These are phyloP conservation scores for Drosophila demipolita DNA, from an alignment of 2,888 invertebrate genomes.

Conservation along the genomic window DNA sequence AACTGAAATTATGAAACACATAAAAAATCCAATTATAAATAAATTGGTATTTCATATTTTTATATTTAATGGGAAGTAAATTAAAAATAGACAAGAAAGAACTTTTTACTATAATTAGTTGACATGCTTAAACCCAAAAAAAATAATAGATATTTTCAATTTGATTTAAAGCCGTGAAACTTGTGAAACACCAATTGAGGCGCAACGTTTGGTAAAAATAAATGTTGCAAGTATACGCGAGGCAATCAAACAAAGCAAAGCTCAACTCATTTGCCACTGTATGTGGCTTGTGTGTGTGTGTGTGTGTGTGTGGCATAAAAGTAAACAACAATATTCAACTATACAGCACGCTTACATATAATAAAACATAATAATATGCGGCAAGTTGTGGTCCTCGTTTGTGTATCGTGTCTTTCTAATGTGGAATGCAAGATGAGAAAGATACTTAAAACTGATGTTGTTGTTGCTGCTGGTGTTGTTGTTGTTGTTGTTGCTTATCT, in stretches of 20 bases:
- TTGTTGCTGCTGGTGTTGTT: slow-evolving; percentile 5
- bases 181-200: neutral
- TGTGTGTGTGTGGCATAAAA: slow-evolving; percentile 26
- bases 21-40: neutral
- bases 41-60: neutral
- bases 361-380: slow-evolving; percentile 49
- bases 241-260: slow-evolving; percentile 29
- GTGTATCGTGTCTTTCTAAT: slow-evolving; percentile 10
- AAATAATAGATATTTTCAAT: neutral
- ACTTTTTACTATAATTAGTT: neutral
- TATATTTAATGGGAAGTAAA: no score
- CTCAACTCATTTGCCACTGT: slow-evolving; percentile 26
- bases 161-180: neutral
- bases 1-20: neutral
- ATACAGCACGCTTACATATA: slow-evolving; percentile 46
- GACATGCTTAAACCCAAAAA: neutral
- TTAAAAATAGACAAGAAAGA: no score
- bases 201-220: neutral
- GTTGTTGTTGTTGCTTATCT: slow-evolving; percentile 48
- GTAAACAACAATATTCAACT: slow-evolving; percentile 62
- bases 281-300: neutral
- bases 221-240: neutral
- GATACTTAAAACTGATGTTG: slow-evolving; percentile 27
- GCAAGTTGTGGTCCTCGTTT: slow-evolving; percentile 35
- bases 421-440: slow-evolving; percentile 1